A percentile compares a stretch with the other conserved stretches of the same genome.
Conservation (phyloP, 2,113 vertebrate species). For the Hystrix brachyura region DNA sequence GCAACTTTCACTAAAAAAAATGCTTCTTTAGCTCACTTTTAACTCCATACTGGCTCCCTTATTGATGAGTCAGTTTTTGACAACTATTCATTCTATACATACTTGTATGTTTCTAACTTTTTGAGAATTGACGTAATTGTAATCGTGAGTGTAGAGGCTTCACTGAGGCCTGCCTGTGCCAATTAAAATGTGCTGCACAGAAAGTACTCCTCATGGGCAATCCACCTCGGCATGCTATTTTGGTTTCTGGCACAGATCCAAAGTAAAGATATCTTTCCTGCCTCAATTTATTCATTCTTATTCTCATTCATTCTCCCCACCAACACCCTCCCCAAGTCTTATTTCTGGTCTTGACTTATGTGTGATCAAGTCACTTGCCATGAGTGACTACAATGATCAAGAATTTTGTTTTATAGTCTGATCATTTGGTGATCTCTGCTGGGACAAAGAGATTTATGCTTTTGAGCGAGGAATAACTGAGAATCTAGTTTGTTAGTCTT, state of each 20-base stretch:
- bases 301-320: too few relatives aligned
- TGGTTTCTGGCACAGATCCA: not conserved
- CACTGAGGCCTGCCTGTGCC: not conserved
- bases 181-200: not conserved
- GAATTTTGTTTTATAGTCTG: not conserved
- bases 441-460: not conserved
- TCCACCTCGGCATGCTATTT: not conserved
- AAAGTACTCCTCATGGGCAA: not conserved
- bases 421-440: not conserved
- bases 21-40: not conserved
- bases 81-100: not conserved
- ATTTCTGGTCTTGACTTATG: not conserved
- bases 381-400: not conserved
- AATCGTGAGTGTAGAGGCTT: not conserved
- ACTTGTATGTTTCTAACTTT: conserved; percentile 18
- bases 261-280: not conserved
- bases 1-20: not conserved
- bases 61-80: not conserved
- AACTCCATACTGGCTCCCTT: not conserved
- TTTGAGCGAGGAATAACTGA: not conserved
- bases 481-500: not conserved
- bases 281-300: not conserved
- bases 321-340: not conserved
- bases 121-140: not conserved
- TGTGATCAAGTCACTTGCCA: too few relatives aligned